These are phyloP conservation scores for Pachymerium ferrugineum DNA, from an alignment of 2,888 invertebrate species.

Conservation along the genomic window DNA sequence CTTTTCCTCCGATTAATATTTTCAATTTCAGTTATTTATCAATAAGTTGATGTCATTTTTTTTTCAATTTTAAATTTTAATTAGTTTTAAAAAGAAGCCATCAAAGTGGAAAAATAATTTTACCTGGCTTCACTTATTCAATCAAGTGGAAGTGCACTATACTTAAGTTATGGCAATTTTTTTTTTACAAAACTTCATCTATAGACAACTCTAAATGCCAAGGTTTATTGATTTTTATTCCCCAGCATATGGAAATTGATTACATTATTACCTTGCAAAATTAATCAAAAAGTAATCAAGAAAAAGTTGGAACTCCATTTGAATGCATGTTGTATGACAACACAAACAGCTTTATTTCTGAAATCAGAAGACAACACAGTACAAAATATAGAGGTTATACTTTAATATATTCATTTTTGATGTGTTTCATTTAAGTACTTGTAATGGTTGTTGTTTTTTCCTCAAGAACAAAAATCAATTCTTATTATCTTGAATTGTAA, in stretches of 20 bases:
- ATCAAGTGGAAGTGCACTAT: neutral
- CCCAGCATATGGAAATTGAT: too few species aligned
- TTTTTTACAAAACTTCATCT: neutral
- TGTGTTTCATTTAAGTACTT: too few species aligned
- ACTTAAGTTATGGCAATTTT: neutral
- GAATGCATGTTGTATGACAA: conserved; percentile 29
- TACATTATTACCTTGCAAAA: neutral
- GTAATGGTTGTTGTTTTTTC: too few species aligned
- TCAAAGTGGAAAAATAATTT: neutral
- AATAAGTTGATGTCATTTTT: neutral
- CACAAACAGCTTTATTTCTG: conserved; percentile 29
- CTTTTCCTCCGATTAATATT: too few species aligned
- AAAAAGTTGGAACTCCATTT: neutral
- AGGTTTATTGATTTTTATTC: neutral
- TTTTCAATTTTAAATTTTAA: neutral
- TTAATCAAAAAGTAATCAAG: neutral
- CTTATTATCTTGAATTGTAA: too few species aligned
- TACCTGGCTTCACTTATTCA: neutral
- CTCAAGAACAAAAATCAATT: too few species aligned
- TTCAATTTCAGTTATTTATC: too few species aligned
- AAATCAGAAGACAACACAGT: conserved; percentile 25
- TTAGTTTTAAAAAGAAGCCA: neutral
- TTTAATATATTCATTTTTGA: neutral
- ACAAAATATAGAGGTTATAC: conserved; percentile 10
- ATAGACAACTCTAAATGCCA: neutral